Evolutionary conservation across 2,888 invertebrate species (phyloP), one percentile per base, ranked within the genome.

Genomic region (Drosophila rubida): DNA sequence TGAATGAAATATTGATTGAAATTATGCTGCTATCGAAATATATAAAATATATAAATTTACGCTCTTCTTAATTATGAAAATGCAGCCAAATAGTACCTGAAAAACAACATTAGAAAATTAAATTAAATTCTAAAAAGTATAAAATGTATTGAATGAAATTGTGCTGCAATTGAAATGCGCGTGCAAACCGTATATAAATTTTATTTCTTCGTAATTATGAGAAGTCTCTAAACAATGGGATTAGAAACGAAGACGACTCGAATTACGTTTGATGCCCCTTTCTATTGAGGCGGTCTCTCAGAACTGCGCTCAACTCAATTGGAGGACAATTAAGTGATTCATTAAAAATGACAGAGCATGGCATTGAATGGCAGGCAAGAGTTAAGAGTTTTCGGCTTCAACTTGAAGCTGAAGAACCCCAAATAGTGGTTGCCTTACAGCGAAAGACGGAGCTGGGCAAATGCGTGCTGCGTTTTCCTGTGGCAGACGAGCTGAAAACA

Each of bases 261-360:
- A 22, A 66, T 74, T 77, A 61, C 77, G 53, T 71, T 69, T 11
- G 9, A 13, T 22, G 19, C 19, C 16, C 14, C 5, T 48, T 39
- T 23, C 13, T 35, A 37, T 41, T 44, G 37, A 55, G 59, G 74
- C 74, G 74, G 74, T 32, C 37, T 55, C 46, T 78, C 37, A 75
- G 75, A 75, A 75, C 67, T 78, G 42, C 46, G 39, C 65, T 60
- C 32, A 41, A 39, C 55, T 53, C 46, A 66, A 65, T 71, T 71
- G 80, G 61, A 88, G 73, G 71, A 83, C 85, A 86, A 86, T 86
- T 86, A 86, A 86, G 89, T 79, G 85, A 86, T 88, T 86, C 89
- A 86, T 86, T 86, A 88, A 88, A 85, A 86, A 80, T 83, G 84
- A 88, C 88, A 88, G 75, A 88, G 86, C 80, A 81, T 75, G 79